Evolutionary conservation across 2,113 vertebrate genomes (phyloP).

Genomic region (Daphoenositta chrysoptera): DNA sequence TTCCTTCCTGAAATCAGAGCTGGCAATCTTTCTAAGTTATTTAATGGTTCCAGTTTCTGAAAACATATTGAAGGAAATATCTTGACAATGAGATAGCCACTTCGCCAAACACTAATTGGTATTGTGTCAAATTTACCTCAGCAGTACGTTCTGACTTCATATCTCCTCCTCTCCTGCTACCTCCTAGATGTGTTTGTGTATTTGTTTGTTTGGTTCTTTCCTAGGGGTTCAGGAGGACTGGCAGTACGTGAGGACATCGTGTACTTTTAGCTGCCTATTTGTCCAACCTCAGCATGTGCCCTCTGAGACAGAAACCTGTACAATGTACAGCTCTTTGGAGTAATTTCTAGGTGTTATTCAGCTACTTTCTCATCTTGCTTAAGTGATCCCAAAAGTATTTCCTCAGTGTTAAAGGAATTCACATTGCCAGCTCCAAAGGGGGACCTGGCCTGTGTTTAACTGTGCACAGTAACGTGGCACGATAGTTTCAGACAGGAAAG

Average conservation of each 20-base stretch:
- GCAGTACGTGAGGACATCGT: slow-evolving; percentile 21
- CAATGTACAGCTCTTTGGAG: neutral
- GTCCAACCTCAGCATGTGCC: neutral
- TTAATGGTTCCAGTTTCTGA: slow-evolving; percentile 74
- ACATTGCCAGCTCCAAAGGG: neutral
- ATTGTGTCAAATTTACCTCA: slow-evolving; percentile 74
- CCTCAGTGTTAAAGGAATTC: neutral
- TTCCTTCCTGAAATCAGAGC: slow-evolving; percentile 83
- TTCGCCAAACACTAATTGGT: slow-evolving; percentile 75
- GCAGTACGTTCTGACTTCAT: slow-evolving; percentile 67
- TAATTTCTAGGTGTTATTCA: neutral
- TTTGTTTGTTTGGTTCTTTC: slow-evolving; percentile 57
- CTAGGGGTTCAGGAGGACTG: slow-evolving; percentile 22
- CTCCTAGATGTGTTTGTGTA: slow-evolving; percentile 11
- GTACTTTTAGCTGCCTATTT: slow-evolving; percentile 33
- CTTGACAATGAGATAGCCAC: slow-evolving; percentile 79
- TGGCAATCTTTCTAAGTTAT: slow-evolving; percentile 75
- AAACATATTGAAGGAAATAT: slow-evolving; percentile 83
- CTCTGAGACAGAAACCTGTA: slow-evolving; percentile 1
- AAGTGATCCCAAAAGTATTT: neutral
- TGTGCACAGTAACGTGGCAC: neutral
- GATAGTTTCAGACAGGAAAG: neutral
- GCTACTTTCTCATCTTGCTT: neutral
- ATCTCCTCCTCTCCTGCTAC: slow-evolving; percentile 57
- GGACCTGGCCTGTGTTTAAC: neutral